Evolutionary conservation across 2,797 vertebrate genomes (phyloP).

Genomic region (Hypotaenidia okinawae): DNA sequence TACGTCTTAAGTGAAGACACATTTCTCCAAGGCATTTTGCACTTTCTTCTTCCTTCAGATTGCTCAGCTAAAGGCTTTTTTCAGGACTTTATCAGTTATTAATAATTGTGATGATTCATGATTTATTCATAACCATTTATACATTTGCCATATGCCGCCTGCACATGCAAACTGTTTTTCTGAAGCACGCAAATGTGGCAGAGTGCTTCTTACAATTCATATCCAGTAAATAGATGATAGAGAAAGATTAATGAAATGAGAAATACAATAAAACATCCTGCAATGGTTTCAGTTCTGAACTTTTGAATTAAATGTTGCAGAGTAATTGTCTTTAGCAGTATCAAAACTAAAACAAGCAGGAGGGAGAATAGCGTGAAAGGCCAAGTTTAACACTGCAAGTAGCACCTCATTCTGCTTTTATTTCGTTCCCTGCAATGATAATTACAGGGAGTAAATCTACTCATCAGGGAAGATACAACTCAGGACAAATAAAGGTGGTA

Average conservation of each 20-base stretch:
- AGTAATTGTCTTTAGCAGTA: conserved; percentile 20
- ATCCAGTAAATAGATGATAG: conserved; percentile 30
- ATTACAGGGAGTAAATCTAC: neutral
- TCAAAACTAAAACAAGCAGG: conserved; percentile 22
- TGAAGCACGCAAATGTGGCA: neutral
- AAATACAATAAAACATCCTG: conserved; percentile 15
- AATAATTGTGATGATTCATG: conserved; percentile 68
- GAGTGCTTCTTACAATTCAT: conserved; percentile 23
- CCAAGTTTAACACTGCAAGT: neutral
- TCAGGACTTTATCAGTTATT: conserved; percentile 65
- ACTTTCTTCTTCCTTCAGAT: conserved; percentile 20
- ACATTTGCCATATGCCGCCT: conserved; percentile 62
- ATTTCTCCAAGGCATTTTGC: conserved; percentile 52
- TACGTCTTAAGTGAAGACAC: neutral
- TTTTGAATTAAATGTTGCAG: conserved; percentile 14
- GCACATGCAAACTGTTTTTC: conserved; percentile 39
- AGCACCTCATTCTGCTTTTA: neutral
- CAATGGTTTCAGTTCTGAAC: conserved; percentile 16
- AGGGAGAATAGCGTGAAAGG: neutral
- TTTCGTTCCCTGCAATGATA: neutral
- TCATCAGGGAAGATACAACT: neutral
- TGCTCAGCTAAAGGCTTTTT: conserved; percentile 57
- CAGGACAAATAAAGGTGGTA: neutral
- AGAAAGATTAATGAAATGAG: conserved; percentile 34
- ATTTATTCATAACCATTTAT: conserved; percentile 71